Percentiles rank a stretch among this genome's conserved stretches.
Evolutionary conservation across 1,140 invertebrate species (phyloP).

Genomic region (Pogonus chalceus): DNA sequence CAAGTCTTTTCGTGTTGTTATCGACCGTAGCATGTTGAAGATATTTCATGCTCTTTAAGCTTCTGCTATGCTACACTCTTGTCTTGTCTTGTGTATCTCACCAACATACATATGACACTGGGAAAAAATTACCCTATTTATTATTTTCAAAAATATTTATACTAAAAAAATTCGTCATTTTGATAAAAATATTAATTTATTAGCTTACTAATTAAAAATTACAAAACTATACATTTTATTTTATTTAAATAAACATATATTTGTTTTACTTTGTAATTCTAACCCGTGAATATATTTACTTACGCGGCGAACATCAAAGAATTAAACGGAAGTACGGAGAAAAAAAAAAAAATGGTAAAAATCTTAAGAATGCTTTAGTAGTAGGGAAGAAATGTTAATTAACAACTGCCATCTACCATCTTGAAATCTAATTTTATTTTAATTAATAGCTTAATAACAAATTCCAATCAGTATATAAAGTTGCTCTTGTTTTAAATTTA

Average conservation of each 20-base stretch:
- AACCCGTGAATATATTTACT: no score
- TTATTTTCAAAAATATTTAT: background rate
- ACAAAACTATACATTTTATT: no score
- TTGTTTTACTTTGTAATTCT: background rate
- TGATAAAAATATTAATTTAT: background rate
- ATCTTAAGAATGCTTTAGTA: background rate
- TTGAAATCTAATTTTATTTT: background rate
- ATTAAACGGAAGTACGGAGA: background rate
- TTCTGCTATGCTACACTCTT: background rate
- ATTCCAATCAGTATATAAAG: no score
- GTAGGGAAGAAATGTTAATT: background rate
- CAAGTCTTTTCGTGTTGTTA: conserved; percentile 7
- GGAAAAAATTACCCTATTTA: background rate
- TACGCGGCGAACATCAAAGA: background rate
- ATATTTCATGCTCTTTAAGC: conserved; percentile 5
- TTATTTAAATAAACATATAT: no score
- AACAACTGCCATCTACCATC: background rate
- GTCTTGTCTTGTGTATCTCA: background rate
- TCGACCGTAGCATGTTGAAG: conserved; percentile 2
- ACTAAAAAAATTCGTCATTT: no score
- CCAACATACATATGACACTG: background rate
- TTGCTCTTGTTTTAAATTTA: no score
- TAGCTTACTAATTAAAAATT: background rate
- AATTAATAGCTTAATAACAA: background rate
- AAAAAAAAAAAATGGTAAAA: background rate